These are phyloP conservation scores for Calycopis cecrops DNA, from an alignment of 1,140 invertebrate genomes.

Conservation along the genomic window DNA sequence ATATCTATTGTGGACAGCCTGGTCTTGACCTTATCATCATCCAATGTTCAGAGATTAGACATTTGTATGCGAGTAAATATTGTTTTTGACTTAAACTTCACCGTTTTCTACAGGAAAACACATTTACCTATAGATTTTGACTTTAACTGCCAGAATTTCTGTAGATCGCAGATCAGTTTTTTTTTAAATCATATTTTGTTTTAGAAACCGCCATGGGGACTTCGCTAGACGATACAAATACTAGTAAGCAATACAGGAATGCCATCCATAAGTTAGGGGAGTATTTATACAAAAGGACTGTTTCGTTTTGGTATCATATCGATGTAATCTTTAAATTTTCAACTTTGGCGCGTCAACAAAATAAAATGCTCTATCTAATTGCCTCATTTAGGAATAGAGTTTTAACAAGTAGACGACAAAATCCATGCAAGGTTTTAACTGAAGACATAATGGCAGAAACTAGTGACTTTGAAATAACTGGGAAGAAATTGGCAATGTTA, in stretches of 20 bases:
- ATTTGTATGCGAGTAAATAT: too few species aligned
- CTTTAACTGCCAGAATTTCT: too few species aligned
- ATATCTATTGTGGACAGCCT: too few species aligned
- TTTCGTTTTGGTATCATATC: slow-evolving; percentile 42
- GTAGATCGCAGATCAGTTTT: not conserved
- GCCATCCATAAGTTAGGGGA: slow-evolving; percentile 53
- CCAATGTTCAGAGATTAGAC: too few species aligned
- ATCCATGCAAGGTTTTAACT: slow-evolving; percentile 5
- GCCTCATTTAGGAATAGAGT: slow-evolving; percentile 24
- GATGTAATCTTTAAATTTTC: slow-evolving; percentile 42
- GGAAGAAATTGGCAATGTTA: slow-evolving; percentile 83
- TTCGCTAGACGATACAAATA: slow-evolving; percentile 31
- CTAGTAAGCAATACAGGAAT: slow-evolving; percentile 51
- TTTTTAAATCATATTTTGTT: slow-evolving; percentile 15
- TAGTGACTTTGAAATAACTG: slow-evolving; percentile 45
- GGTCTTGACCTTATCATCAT: too few species aligned
- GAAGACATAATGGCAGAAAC: slow-evolving; percentile 14
- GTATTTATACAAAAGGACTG: slow-evolving; percentile 47
- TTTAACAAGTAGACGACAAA: slow-evolving; percentile 14
- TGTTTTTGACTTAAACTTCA: too few species aligned
- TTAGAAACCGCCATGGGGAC: slow-evolving; percentile 72
- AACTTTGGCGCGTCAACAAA: slow-evolving; percentile 24
- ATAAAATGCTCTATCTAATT: not conserved
- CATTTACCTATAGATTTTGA: too few species aligned
- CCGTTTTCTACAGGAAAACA: too few species aligned